Conservation (phyloP, 2,113 vertebrate genomes). For the Chaetops frenatus region DNA sequence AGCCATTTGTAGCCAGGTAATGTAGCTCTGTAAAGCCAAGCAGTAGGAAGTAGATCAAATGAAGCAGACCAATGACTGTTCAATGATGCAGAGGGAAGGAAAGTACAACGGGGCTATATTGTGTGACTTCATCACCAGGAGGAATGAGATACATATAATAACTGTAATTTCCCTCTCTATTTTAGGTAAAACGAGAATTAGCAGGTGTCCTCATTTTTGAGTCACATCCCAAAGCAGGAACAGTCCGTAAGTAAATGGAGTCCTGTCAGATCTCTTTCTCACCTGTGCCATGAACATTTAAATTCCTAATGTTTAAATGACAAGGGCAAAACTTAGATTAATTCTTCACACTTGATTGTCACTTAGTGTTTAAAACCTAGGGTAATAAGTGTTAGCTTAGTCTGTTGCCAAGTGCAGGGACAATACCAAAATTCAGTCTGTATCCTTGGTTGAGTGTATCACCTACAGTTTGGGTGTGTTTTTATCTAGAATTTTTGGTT, state of each 20-base stretch:
- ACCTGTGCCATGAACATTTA: background rate
- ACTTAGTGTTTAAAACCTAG: background rate
- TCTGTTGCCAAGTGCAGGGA: background rate
- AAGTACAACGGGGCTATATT: background rate
- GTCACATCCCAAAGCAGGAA: constrained; percentile 93
- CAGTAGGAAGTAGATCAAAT: background rate
- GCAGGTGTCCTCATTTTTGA: constrained; percentile 95
- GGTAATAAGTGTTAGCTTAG: background rate
- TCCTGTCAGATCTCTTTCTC: background rate
- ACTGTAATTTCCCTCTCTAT: background rate
- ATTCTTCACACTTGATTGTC: background rate
- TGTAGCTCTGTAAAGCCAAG: background rate
- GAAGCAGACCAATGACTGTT: background rate
- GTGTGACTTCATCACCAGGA: background rate
- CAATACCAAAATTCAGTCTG: background rate
- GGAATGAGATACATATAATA: background rate
- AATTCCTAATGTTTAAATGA: background rate
- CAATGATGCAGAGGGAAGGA: background rate
- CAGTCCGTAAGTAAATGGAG: constrained; percentile 85
- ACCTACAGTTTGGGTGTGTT: background rate
- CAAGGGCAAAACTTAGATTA: background rate
- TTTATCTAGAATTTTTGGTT: background rate
- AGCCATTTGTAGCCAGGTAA: background rate
- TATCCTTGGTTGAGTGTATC: background rate
- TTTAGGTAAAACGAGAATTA: constrained; percentile 73